Percentiles rank a stretch among this genome's conserved stretches.
Evolutionary conservation across 2,113 vertebrate genomes (phyloP).

Genomic region (Trogon surrucura): DNA sequence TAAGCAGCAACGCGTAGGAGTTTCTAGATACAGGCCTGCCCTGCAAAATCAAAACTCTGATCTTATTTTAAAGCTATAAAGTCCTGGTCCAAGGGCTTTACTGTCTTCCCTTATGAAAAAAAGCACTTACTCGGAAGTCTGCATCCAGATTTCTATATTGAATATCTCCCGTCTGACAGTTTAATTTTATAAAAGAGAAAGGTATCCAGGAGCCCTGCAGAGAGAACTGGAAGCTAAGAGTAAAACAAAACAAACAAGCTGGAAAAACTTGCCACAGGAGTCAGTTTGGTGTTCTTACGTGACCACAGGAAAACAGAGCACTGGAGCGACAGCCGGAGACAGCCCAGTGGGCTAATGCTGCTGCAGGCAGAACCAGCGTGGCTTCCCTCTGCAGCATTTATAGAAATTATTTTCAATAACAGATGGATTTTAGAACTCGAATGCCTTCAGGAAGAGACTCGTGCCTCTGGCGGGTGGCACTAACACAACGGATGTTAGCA

Average conservation of each 20-base stretch:
- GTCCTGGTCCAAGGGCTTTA: not conserved
- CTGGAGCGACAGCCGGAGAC: not conserved
- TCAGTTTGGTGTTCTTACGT: accelerated
- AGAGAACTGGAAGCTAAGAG: not conserved
- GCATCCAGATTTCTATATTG: not conserved
- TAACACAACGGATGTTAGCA: accelerated
- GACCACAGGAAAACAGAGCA: not conserved
- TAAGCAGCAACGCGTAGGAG: not conserved
- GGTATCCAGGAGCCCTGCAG: not conserved
- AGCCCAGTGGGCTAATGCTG: not conserved
- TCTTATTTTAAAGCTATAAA: slow-evolving; percentile 1
- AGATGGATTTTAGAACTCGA: not conserved
- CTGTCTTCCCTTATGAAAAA: not conserved
- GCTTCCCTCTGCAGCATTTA: not conserved
- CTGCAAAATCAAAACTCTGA: not conserved
- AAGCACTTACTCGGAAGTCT: not conserved
- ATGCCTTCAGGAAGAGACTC: not conserved
- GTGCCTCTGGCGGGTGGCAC: not conserved
- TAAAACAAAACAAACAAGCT: not conserved
- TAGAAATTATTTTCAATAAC: not conserved
- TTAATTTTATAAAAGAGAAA: not conserved
- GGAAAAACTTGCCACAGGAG: not conserved
- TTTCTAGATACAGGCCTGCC: not conserved
- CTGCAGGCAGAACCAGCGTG: not conserved
- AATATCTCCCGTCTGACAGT: not conserved